These are phyloP conservation scores for Elephas maximus DNA, from an alignment of 2,113 vertebrate species.

Conservation along the genomic window DNA sequence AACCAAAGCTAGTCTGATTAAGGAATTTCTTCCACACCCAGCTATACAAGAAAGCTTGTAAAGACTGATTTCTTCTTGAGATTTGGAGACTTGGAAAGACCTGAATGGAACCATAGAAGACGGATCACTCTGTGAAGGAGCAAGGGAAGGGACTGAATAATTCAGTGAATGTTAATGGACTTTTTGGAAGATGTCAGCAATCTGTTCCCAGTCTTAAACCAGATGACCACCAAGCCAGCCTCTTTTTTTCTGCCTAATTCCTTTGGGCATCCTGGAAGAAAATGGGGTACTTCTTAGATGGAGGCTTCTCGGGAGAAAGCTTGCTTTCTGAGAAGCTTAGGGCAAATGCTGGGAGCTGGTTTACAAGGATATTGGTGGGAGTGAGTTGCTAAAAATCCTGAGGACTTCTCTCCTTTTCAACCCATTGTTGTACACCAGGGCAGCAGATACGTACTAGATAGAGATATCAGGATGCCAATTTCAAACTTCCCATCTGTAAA, in stretches of 20 bases:
- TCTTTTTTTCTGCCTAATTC: constrained; percentile 8
- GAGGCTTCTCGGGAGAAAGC: not conserved
- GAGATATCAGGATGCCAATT: not conserved
- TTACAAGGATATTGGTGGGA: not conserved
- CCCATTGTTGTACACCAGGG: not conserved
- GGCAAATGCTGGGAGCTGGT: not conserved
- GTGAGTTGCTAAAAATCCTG: not conserved
- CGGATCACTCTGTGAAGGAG: constrained; percentile 59
- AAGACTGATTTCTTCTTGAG: constrained; percentile 50
- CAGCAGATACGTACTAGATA: not conserved
- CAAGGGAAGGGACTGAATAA: constrained; percentile 67
- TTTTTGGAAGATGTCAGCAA: constrained; percentile 59
- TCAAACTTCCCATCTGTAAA: not conserved
- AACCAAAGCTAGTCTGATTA: not conserved
- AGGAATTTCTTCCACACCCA: not conserved
- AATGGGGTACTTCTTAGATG: not conserved
- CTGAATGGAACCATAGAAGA: constrained; percentile 70
- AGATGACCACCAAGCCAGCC: not conserved
- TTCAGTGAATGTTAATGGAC: constrained; percentile 66
- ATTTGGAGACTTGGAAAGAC: constrained; percentile 57
- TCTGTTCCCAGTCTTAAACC: constrained; percentile 53
- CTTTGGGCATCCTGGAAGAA: not conserved
- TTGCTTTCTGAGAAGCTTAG: not conserved
- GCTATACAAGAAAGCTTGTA: not conserved
- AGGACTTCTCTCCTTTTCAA: not conserved